Percentiles rank a stretch among this genome's conserved stretches.
These are phyloP conservation scores for Dryocosmus kuriphilus DNA, from an alignment of 2,888 invertebrate species.

Conservation along the genomic window DNA sequence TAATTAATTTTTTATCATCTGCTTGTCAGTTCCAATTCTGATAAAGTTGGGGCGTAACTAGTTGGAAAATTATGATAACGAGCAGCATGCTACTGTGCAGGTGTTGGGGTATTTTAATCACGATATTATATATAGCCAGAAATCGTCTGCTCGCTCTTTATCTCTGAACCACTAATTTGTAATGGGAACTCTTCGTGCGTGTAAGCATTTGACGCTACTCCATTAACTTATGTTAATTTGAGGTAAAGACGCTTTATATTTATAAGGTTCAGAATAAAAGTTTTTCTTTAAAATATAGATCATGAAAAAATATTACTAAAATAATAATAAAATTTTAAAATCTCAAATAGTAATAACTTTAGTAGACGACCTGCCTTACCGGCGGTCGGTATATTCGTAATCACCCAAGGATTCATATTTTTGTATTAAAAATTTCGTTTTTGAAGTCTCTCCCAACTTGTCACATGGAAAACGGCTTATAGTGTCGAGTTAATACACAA, in stretches of 20 bases:
- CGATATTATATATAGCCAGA: too few species aligned
- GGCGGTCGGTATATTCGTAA: not conserved
- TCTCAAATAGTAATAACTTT: not conserved
- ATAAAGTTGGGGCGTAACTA: not conserved
- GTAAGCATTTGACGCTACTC: not conserved
- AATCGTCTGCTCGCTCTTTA: too few species aligned
- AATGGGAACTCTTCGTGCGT: not conserved
- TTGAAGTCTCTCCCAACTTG: not conserved
- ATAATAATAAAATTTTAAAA: too few species aligned
- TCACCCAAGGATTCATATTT: not conserved
- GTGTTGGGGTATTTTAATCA: not conserved
- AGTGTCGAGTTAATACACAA: not conserved
- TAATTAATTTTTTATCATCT: not conserved
- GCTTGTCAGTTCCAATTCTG: not conserved
- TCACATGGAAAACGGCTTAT: not conserved
- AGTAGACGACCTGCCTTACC: not conserved
- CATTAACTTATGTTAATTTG: not conserved
- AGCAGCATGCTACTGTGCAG: not conserved
- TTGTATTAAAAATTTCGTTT: not conserved
- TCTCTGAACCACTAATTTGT: not conserved
- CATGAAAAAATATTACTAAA: not conserved
- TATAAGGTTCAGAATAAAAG: not conserved
- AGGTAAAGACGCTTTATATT: not conserved
- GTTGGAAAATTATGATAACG: constrained; percentile 1
- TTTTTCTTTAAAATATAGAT: not conserved